Evolutionary conservation across 1,140 invertebrate genomes (phyloP), one percentile per base, ranked within the genome.

Genomic region (Zaprionus taronus): DNA sequence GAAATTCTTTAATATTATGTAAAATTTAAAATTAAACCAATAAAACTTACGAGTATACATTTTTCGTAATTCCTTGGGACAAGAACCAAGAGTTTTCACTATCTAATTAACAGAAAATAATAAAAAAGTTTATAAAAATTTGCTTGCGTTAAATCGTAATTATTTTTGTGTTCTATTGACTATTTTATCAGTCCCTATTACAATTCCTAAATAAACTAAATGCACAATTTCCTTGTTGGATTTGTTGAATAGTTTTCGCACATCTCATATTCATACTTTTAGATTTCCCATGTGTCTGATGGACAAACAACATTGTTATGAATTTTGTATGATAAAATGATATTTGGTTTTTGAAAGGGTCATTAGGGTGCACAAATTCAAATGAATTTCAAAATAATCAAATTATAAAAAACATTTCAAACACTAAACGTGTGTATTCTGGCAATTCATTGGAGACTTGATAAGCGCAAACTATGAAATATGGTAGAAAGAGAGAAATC

Each of bases 1-100:
- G 7, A 57, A 20, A 28, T 22, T 65, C 12, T 34, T 47, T 58
- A 72, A 65, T 58, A 58, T 49, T n/a, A 51, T 38, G 12, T 41
- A 14, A 57, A 58, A 66, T 58, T 26, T 58, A 49, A 36, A 28
- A 17, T 17, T 2, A 44, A n/a, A 5, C 26, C 4, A 15, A 38
- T 44, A 7, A 31, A 31, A n/a, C n/a, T n/a, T n/a, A 26, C 7
- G 6, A 12, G n/a, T 62, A 22, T 41, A n/a, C 14, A 60, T 0
- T 41, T 57, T 36, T 17, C 4, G 47, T 3, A 22, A 1, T 11
- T 22, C 4, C 9, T 55, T 28, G 0, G 3, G 1, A 1, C 0
- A 24, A 5, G 11, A 4, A 9, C 15, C 3, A 0, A 41, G 15
- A n/a, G 38, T 0, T n/a, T 15, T 41, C 0, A n/a, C 11, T 14